Evolutionary conservation across 2,888 invertebrate species (phyloP).

Genomic region (Lamproptera curius): DNA sequence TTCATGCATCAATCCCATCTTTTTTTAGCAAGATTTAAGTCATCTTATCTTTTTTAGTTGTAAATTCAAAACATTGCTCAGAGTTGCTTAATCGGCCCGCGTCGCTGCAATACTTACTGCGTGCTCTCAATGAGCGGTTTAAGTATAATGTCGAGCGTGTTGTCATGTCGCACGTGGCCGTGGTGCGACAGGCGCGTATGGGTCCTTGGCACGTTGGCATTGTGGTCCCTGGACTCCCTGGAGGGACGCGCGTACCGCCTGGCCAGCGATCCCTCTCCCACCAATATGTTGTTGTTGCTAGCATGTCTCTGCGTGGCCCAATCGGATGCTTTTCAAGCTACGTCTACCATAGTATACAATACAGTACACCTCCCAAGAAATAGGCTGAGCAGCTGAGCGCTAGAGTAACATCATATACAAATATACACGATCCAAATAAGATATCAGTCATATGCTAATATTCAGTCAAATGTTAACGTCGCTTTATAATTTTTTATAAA

Average conservation of each 20-base stretch:
- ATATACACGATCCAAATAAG: no score
- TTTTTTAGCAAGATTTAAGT: no score
- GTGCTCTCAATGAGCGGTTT: constrained; percentile 79
- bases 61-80: no score
- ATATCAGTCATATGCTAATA: no score
- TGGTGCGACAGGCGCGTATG: constrained; percentile 54
- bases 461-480: no score
- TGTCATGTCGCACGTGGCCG: constrained; percentile 62
- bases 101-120: constrained; percentile 71
- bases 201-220: constrained; percentile 67
- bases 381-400: constrained; percentile 15
- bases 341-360: constrained; percentile 38
- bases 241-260: constrained; percentile 64
- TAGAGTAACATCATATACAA: constrained; percentile 14
- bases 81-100: constrained; percentile 14
- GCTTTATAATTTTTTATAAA: no score
- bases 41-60: no score
- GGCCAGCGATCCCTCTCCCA: constrained; percentile 71
- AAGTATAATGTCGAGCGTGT: constrained; percentile 77
- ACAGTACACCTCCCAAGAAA: constrained; percentile 18
- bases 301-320: constrained; percentile 77
- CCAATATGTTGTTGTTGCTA: constrained; percentile 79
- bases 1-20: no score
- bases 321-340: constrained; percentile 62
- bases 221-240: constrained; percentile 48